These are phyloP conservation scores for Ctenopoma multispine DNA, from an alignment of 2,797 vertebrate genomes.

Conservation along the genomic window DNA sequence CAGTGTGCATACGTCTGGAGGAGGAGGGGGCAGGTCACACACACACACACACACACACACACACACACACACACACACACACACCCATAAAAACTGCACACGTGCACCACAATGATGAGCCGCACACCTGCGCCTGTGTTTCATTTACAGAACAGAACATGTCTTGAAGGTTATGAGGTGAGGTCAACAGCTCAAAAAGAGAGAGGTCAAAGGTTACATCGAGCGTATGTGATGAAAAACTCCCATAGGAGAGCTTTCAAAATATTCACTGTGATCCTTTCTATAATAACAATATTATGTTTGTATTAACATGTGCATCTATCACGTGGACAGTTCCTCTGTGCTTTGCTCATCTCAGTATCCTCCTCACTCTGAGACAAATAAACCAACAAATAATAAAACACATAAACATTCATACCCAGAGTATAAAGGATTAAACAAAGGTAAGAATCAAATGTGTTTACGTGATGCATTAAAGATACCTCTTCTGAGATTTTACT, in stretches of 20 bases:
- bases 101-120: conserved; percentile 6
- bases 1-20: conserved; percentile 88
- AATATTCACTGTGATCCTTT: conserved; percentile 1
- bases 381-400: conserved; percentile 11
- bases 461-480: neutral
- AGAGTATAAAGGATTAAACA: neutral
- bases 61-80: too few species aligned
- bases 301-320: neutral
- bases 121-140: conserved; percentile 20
- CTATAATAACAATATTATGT: neutral
- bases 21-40: conserved; percentile 37
- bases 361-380: conserved; percentile 37
- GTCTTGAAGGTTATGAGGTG: conserved; percentile 28
- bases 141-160: conserved; percentile 25
- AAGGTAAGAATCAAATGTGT: neutral
- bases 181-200: conserved; percentile 32
- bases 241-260: neutral
- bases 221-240: conserved; percentile 24
- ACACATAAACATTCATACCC: neutral
- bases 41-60: too few species aligned
- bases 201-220: conserved; percentile 43
- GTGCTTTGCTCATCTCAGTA: conserved; percentile 58
- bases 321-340: conserved; percentile 39
- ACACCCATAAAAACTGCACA: neutral
- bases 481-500: conserved; percentile 56